These are phyloP conservation scores for Mus musculus DNA, from an alignment of 2,113 vertebrate species.

Conservation along the genomic window GRCm39 chr7:87349501-87350000, in stretches of 20 bases:
- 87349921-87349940: neutral
- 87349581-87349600: neutral
- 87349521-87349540: conserved; percentile 5
- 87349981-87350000: too few relatives aligned
- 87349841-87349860: conserved; percentile 23
- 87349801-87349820: neutral
- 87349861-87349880: neutral
- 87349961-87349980: too few relatives aligned
- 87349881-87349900: neutral
- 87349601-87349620: neutral
- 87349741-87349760: conserved; percentile 58
- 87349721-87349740: conserved; percentile 58
- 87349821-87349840: conserved; percentile 31
- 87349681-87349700: neutral
- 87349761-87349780: neutral
- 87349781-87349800: conserved; percentile 25
- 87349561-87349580: conserved; percentile 33
- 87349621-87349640: neutral
- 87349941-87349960: neutral
- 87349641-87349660: conserved; percentile 1
- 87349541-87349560: conserved; percentile 39
- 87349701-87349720: neutral
- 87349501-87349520: neutral
- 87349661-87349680: neutral
- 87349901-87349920: conserved; percentile 10